A percentile compares a stretch with the other conserved stretches of the same genome.
These are phyloP conservation scores for Steinernema hermaphroditum DNA, from an alignment of 2,888 invertebrate genomes.

Conservation along the genomic window DNA sequence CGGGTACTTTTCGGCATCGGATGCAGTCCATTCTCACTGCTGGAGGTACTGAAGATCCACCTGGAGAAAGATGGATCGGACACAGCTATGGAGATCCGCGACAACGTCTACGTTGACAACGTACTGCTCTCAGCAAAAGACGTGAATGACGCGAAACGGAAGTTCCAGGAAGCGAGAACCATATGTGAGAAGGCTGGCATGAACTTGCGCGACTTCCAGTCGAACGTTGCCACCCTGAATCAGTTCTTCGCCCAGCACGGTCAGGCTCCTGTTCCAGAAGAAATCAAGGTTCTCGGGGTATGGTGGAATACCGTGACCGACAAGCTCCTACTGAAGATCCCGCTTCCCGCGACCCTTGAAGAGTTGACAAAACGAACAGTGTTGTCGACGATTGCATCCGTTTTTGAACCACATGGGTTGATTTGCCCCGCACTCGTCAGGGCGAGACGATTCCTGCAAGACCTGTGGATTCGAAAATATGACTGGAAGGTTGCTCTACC, in stretches of 20 bases:
- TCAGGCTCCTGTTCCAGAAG: neutral
- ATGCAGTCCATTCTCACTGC: slow-evolving; percentile 35
- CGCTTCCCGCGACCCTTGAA: no score
- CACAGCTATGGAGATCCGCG: slow-evolving; percentile 29
- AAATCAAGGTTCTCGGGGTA: slow-evolving; percentile 29
- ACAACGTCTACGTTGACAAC: slow-evolving; percentile 40
- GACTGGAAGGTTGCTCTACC: no score
- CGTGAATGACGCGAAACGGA: neutral
- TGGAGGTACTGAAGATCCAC: slow-evolving; percentile 30
- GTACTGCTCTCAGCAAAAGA: neutral
- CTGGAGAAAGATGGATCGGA: slow-evolving; percentile 16
- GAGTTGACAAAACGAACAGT: no score
- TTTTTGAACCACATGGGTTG: no score
- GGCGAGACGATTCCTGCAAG: no score
- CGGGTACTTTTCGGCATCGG: slow-evolving; percentile 38
- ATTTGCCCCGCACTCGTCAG: no score
- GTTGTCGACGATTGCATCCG: no score
- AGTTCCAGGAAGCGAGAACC: neutral
- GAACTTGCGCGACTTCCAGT: slow-evolving; percentile 35
- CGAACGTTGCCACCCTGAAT: slow-evolving; percentile 19
- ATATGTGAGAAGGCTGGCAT: slow-evolving; percentile 23
- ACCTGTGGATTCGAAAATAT: no score
- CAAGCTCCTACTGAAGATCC: neutral
- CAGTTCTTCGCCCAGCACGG: neutral
- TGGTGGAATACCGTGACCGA: slow-evolving; percentile 9